Base-by-base conservation (phyloP, 2,888 invertebrate species). In the Sthenelais limicola region DNA sequence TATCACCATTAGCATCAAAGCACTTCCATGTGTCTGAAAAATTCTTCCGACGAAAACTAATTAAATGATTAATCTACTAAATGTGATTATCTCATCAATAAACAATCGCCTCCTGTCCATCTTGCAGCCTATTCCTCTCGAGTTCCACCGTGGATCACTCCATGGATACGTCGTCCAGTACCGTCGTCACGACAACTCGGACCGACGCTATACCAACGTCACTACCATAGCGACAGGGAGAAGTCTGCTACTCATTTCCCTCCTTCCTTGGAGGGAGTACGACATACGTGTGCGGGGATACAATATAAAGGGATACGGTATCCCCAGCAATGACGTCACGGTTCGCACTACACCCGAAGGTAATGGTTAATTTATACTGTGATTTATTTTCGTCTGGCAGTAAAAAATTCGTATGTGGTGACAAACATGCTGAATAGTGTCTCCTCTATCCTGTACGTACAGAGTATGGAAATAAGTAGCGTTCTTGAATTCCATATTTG, bases 221-320 rank as follows among this genome's bases (percentile, higher is more conserved):
- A 7, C 35, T 15, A 7, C 30, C 35, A 12, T 33, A 38, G 28
- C 54, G 35, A n/a, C 7, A 9, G 32, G 52, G 66, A 21, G 7
- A 62, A 33, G 18, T n/a, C n/a, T n/a, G n/a, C n/a, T n/a, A n/a
- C 3, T 73, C 38, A 58, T 35, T 3, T 56, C 56, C 1, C 49
- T 74, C 68, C 58, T 74, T 30, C 74, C 74, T 68, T 74, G 74
- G 74, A 30, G 70, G 68, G 21, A 68, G n/a, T 74, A 74, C 51
- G 68, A 54, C 18, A 33, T 74, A 3, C 21, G 43, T 24, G 58
- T 74, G 21, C 26, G 32, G 3, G 72, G 51, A 3, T 71, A 68
- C 35, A 74, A 74, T 52, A 56, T n/a, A 18, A 67, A 62, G 28
- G 74, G 74, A 5, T 32, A 33, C 3, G 54, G 73, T 18, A 38